These are phyloP conservation scores for Nanger granti DNA, from an alignment of 2,113 vertebrate genomes.

Conservation along the genomic window DNA sequence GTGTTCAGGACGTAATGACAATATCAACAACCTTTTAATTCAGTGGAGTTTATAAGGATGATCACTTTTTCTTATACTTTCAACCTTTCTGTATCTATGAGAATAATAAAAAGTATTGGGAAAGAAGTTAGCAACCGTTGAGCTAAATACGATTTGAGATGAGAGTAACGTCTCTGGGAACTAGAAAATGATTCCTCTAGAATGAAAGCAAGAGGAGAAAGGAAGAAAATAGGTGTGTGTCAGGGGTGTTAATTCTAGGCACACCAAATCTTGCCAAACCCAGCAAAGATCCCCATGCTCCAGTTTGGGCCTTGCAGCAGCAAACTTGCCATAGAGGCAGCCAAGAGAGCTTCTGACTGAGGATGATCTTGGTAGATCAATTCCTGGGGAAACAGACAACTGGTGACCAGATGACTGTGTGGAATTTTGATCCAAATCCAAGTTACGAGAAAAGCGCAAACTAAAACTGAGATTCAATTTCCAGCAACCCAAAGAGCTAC, in stretches of 20 bases:
- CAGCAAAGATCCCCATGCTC: background rate
- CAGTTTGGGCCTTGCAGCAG: background rate
- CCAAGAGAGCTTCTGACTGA: background rate
- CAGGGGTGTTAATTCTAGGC: background rate
- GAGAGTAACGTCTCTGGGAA: background rate
- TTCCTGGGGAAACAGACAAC: background rate
- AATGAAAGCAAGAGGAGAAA: background rate
- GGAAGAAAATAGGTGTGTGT: background rate
- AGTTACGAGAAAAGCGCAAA: background rate
- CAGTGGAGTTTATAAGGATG: background rate
- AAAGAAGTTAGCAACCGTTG: background rate
- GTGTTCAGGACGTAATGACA: background rate
- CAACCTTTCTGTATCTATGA: background rate
- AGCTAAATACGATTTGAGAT: background rate
- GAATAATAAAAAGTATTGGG: background rate
- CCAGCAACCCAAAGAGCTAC: background rate
- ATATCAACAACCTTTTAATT: background rate
- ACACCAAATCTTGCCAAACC: background rate
- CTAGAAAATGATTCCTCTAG: background rate
- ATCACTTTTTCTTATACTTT: background rate
- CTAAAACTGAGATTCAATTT: background rate
- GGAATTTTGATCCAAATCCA: background rate
- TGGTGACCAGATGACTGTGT: background rate
- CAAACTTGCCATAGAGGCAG: background rate
- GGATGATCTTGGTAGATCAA: background rate